Conservation (phyloP, 2,113 vertebrate species). For the Capreolus pygargus region DNA sequence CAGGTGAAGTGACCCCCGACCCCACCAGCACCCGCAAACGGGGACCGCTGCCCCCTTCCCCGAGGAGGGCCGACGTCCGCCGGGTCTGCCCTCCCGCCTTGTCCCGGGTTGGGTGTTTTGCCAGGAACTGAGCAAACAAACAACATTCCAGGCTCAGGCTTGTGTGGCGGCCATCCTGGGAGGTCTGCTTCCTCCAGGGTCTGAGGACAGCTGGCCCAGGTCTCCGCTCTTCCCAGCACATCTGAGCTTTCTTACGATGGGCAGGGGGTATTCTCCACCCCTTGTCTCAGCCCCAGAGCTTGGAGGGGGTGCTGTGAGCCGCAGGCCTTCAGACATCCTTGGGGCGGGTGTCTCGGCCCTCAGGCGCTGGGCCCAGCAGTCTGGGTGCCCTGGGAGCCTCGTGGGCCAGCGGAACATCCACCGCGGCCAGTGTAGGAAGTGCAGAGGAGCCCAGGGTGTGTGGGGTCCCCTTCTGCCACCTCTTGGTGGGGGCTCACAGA, state of each 20-base stretch:
- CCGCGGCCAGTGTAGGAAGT: accelerated
- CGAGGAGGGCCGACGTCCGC: not conserved
- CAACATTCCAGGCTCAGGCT: not conserved
- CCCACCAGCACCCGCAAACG: not conserved
- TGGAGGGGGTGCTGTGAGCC: not conserved
- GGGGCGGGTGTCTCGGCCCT: not conserved
- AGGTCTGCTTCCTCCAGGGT: not conserved
- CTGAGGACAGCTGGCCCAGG: not conserved
- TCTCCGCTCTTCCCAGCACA: accelerated
- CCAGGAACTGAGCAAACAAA: not conserved
- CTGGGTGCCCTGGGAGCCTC: not conserved
- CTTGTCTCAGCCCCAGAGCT: not conserved
- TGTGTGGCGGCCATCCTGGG: not conserved
- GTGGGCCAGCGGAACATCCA: accelerated
- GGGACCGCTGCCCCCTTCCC: not conserved
- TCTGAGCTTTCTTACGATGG: not conserved
- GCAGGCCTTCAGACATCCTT: not conserved
- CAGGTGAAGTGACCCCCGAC: not conserved
- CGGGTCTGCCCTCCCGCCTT: not conserved
- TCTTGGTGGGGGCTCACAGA: not conserved
- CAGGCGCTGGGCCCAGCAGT: accelerated
- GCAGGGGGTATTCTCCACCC: not conserved
- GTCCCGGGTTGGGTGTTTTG: not conserved
- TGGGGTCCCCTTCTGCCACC: not conserved
- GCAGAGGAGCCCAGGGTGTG: not conserved